These are phyloP conservation scores for Montipora cactus DNA, from an alignment of 64 coral and sea anemone genomes.

Conservation along the genomic window DNA sequence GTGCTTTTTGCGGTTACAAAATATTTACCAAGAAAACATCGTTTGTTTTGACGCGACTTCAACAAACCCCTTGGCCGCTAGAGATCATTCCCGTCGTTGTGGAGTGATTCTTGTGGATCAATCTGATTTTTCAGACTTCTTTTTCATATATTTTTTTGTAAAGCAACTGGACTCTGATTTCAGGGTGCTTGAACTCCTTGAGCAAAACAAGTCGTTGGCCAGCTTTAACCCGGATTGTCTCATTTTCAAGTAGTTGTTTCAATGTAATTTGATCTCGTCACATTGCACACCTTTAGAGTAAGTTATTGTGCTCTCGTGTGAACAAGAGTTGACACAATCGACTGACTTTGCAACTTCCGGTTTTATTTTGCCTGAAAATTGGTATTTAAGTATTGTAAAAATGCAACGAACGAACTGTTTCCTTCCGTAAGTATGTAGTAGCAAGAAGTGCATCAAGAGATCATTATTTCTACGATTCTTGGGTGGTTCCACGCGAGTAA, in stretches of 20 bases:
- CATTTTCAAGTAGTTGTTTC: background rate
- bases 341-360: background rate
- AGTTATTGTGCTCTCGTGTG: no score
- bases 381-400: background rate
- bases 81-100: no score
- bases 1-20: background rate
- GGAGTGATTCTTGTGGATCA: no score
- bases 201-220: background rate
- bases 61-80: no score
- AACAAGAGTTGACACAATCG: no score
- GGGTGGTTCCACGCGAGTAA: conserved; percentile 3
- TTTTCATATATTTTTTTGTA: no score
- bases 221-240: background rate
- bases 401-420: no score
- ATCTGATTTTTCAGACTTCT: no score
- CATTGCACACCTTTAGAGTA: background rate
- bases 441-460: background rate
- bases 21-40: conserved; percentile 1
- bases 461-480: background rate
- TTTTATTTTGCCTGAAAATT: background rate
- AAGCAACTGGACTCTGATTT: no score
- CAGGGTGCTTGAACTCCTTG: background rate
- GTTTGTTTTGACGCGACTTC: no score
- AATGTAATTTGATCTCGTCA: background rate
- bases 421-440: background rate